Evolutionary conservation across 2,113 vertebrate species (phyloP), one percentile per base, ranked within the genome.

Genomic region (Gymnocephalus cernua): DNA sequence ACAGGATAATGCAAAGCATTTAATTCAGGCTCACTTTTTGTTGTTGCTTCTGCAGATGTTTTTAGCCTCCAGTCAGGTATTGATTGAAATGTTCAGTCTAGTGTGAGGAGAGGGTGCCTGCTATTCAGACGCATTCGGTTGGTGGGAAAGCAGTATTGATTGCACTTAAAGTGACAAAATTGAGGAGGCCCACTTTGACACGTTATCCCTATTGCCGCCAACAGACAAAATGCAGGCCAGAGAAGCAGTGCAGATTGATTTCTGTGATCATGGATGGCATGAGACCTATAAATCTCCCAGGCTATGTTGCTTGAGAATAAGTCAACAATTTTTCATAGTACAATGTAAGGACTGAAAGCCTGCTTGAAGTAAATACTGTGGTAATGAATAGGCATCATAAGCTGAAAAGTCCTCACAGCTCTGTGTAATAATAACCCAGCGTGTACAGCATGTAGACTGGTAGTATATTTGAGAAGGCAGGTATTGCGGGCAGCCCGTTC

Each of bases 131-230:
- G 66, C 58, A 18, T 87, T 83, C 57, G 54, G 74, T 79, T 32
- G 62, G 77, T 79, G 66, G 79, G 86, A 82, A 88, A 87, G 88
- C 79, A 62, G 67, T 90, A 95, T 95, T 90, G 95, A 95, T 95
- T 84, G 91, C 85, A 77, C 88, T 90, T 90, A 93, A 93, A 93
- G 88, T 90, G 89, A 92, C 91, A 91, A 93, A 89, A 95, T 91
- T 88, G 94, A 94, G 88, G 88, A 92, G 92, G 76, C 80, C 86
- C 83, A 74, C 88, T 87, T 86, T 84, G 91, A 91, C 88, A 86
- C 63, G 85, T 89, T 92, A 83, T 86, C 86, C 92, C 81, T 63
- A 92, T 88, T 89, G 87, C 91, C 45, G 69, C 79, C 88, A 74
- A 87, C 87, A 76, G 85, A 90, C 79, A 78, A 73, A 88, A 80